Evolutionary conservation across 2,888 invertebrate species (phyloP), one percentile per base, ranked within the genome.

Genomic region (Loripinus fragilis): DNA sequence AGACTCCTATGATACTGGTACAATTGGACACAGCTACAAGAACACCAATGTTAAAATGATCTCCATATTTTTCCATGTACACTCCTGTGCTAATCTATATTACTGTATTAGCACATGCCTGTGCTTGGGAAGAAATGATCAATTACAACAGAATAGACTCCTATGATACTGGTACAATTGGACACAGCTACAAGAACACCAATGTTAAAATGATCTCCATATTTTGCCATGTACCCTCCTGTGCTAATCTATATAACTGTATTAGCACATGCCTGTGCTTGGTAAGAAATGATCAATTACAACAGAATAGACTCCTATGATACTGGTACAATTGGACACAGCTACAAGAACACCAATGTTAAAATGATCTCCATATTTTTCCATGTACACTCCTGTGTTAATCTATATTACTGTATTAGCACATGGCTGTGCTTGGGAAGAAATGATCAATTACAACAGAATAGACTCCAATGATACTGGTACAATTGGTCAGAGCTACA

Each of bases 191-290:
- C 38, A 12, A 38, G 38, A 38, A 38, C 38, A 38, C 38, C 12
- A 38, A 38, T 38, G 38, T 38, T 38, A 38, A 38, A 12, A 38
- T 8, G 38, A 38, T 38, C 38, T 38, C 7, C 12, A 12, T 38
- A 38, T 38, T 48, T 20, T n/a, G n/a, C 48, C 48, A 48, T 15
- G 48, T 15, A 48, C 48, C 7, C 20, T 8, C 20, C 48, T 48
- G 48, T 48, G 17, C 48, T 48, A 17, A 48, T 48, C 48, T 48
- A 3, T 15, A 48, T 48, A 48, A 10, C 3, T 10, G n/a, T 17
- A 48, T 48, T 48, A 48, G 48, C 48, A 48, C 48, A 48, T 48
- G 48, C 48, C 48, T 48, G 48, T 48, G 48, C 48, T 48, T 48
- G 48, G 48, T 8, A 48, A 20, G 48, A 20, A 8, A 48, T 48